phyloP scores from a whole-genome alignment of 2,113 vertebrate species.

The Sander vitreus region DNA sequence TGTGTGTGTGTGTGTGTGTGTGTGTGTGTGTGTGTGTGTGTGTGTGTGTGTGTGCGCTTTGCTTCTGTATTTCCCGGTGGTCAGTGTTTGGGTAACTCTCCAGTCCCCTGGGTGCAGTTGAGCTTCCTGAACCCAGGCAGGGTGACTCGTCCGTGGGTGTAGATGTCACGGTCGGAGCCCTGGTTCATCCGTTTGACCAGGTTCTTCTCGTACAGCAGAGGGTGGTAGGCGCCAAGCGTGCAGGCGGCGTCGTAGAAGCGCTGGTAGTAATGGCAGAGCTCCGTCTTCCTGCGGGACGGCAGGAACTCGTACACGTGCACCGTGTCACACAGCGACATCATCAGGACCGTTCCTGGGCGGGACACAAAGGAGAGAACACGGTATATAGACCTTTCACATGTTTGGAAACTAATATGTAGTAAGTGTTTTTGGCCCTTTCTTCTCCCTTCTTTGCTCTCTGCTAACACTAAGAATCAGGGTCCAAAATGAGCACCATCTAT shows the following conservation, averaged over 20 bases:
- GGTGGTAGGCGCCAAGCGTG: slow-evolving; percentile 87
- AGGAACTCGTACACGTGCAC: slow-evolving; percentile 87
- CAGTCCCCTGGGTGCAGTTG: slow-evolving; percentile 72
- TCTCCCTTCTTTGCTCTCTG: too few relatives aligned
- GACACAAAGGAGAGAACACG: neutral
- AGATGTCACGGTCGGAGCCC: slow-evolving; percentile 80
- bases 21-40: neutral
- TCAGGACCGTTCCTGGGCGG: slow-evolving; percentile 82
- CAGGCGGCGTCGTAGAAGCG: slow-evolving; percentile 84
- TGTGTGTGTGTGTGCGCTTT: neutral
- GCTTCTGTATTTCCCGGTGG: neutral
- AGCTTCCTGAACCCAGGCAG: slow-evolving; percentile 81
- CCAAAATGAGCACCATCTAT: too few relatives aligned
- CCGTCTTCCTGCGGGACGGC: slow-evolving; percentile 84
- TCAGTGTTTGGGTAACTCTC: slow-evolving; percentile 8
- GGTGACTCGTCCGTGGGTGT: slow-evolving; percentile 77
- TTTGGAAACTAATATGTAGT: too few relatives aligned
- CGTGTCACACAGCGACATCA: slow-evolving; percentile 86
- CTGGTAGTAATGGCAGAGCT: slow-evolving; percentile 88
- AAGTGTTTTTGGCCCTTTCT: too few relatives aligned
- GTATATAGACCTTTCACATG: too few relatives aligned
- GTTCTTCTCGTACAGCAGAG: slow-evolving; percentile 88
- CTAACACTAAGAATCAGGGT: too few relatives aligned
- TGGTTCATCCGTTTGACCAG: slow-evolving; percentile 86
- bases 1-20: neutral